Evolutionary conservation across 2,888 invertebrate species (phyloP).

Genomic region (Penaeus monodon): DNA sequence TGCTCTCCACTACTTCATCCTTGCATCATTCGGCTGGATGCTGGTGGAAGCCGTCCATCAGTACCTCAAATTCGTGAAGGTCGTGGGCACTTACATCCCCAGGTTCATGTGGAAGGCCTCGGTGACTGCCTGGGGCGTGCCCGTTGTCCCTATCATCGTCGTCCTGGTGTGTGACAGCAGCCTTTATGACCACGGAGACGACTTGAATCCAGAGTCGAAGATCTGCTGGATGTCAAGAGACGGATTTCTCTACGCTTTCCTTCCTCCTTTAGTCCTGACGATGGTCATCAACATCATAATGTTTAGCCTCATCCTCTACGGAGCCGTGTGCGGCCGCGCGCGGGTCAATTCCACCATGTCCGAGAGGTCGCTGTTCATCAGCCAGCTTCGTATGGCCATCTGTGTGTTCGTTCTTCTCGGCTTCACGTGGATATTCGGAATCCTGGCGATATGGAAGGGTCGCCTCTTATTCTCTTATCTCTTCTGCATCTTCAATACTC

Average conservation of each 20-base stretch:
- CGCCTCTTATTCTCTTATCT: constrained; percentile 68
- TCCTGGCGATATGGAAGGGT: constrained; percentile 68
- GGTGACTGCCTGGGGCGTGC: constrained; percentile 77
- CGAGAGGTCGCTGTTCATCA: constrained; percentile 67
- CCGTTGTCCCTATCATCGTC: constrained; percentile 73
- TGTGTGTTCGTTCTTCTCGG: constrained; percentile 69
- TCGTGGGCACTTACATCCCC: constrained; percentile 74
- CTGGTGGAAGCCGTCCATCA: constrained; percentile 78
- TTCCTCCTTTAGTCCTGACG: constrained; percentile 74
- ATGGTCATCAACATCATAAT: constrained; percentile 73
- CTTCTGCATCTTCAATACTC: constrained; percentile 68
- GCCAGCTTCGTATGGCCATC: constrained; percentile 69
- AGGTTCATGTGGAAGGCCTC: constrained; percentile 77
- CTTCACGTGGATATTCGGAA: constrained; percentile 69
- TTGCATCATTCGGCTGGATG: constrained; percentile 82
- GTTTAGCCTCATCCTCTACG: constrained; percentile 73
- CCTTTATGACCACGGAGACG: constrained; percentile 50
- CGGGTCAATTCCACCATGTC: constrained; percentile 70
- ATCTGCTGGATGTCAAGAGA: constrained; percentile 72
- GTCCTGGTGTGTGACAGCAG: constrained; percentile 69
- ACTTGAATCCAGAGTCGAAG: constrained; percentile 68
- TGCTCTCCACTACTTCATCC: constrained; percentile 77
- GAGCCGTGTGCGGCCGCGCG: constrained; percentile 71
- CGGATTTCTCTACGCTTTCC: constrained; percentile 72
- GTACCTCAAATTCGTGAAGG: constrained; percentile 78